Evolutionary conservation across 2,888 invertebrate species (phyloP), one percentile per base, ranked within the genome.

Genomic region (Eupeodes luniger): DNA sequence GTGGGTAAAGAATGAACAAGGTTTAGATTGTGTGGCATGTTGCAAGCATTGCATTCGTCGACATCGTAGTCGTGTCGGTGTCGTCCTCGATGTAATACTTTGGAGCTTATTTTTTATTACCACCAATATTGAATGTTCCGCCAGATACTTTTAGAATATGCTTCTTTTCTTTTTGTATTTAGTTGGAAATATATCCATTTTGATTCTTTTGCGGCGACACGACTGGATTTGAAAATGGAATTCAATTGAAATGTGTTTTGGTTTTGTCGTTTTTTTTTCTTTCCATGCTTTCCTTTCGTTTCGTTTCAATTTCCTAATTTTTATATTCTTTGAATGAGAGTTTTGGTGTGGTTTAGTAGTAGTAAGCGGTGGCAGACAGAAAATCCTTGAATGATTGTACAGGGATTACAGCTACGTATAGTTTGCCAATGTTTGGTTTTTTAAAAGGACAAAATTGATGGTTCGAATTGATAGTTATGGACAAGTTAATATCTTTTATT

Each of bases 31-130:
- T 84, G 75, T 75, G 86, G 82, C 66, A 81, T 81, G 82, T 82
- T 82, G 66, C 66, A 66, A 12, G 47, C 75, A 82, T 64, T 86
- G 86, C 82, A 86, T 82, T 86, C 78, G 74, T 86, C 82, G 74
- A 5, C 40, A 9, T 40, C 40, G 9, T 27, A 27, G 2, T 27
- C 27, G 27, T 27, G 27, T 27, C 27, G 27, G 27, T 27, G 27
- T 27, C 27, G 27, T 86, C 78, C 67, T 86, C 81, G 74, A 90
- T 90, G 91, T 92, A 93, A 92, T 91, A 91, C 92, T 91, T 91
- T 92, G 91, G 40, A 93, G 93, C 93, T 93, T 91, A 92, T 92
- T 88, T 88, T 93, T 93, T 93, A 93, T 93, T 91, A 91, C 90
- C 90, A 89, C 90, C 91, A 92, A 93, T 93, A 93, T 92, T 91